Evolutionary conservation across 2,888 invertebrate genomes (phyloP).

Genomic region (Brassicogethes aeneus): DNA sequence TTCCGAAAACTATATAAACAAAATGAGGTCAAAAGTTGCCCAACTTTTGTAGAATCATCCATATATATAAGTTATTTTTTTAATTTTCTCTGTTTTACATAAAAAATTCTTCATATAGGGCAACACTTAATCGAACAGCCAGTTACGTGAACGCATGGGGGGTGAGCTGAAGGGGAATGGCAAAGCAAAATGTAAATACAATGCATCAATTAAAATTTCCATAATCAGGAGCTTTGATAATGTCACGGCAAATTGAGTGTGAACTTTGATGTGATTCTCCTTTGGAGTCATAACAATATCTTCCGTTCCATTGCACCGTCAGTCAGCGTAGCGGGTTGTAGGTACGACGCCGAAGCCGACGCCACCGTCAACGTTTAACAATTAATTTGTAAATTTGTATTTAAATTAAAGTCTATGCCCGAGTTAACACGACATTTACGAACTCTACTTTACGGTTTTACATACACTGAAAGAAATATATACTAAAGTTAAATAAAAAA

Average conservation of each 20-base stretch:
- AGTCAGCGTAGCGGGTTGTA: too few relatives aligned
- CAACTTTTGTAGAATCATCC: too few relatives aligned
- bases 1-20: too few relatives aligned
- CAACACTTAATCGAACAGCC: too few relatives aligned
- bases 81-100: too few relatives aligned
- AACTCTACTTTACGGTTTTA: too few relatives aligned
- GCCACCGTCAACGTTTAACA: constrained; percentile 20
- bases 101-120: too few relatives aligned
- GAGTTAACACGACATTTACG: neutral
- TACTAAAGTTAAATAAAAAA: too few relatives aligned
- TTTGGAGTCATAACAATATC: constrained; percentile 24
- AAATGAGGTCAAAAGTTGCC: too few relatives aligned
- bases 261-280: constrained; percentile 23
- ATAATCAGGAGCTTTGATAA: constrained; percentile 23
- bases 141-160: too few relatives aligned
- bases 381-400: constrained; percentile 26
- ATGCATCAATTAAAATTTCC: constrained; percentile 27
- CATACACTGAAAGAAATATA: too few relatives aligned
- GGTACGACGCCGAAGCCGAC: constrained; percentile 19
- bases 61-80: too few relatives aligned
- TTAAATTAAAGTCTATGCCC: constrained; percentile 12
- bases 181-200: constrained; percentile 1
- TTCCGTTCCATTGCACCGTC: constrained; percentile 20
- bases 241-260: constrained; percentile 24
- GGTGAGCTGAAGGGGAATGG: neutral